Base-by-base conservation (phyloP, 2,113 vertebrate genomes). In the Tragelaphus imberbis region DNA sequence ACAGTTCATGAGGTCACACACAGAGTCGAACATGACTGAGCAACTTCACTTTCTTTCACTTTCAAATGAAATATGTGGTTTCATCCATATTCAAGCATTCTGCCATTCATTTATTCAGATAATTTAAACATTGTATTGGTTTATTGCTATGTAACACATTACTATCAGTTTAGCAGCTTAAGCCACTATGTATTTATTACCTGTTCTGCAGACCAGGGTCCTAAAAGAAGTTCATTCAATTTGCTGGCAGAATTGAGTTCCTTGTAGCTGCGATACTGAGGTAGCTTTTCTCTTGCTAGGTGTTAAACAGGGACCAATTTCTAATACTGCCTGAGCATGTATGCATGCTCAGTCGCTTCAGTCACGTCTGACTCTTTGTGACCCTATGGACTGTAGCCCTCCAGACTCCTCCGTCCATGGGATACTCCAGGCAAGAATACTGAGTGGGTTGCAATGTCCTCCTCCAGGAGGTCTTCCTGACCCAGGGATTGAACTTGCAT, bases 1-100 rank as follows among this genome's bases (percentile, higher is more conserved):
- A 71, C 5, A 71, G 68, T 71, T n/a, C 10, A 23, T 40, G n/a
- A 2, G 5, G 19, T 36, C 0, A 0, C 61, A 63, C 28, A 15
- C 68, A 71, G 68, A 71, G 65, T 36, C 0, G 2, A 71, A 71
- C n/a, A 12, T 71, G 17, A 71, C n/a, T 71, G 19, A 71, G 17
- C 2, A 0, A 71, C 65, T 71, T 36, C 0, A 0, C n/a, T 71
- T 71, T 71, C 65, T 71, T 75, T 65, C 68, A 80, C 6, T 44
- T 90, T 94, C 21, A 87, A 47, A 65, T 85, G 33, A 49, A 40
- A 53, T 30, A 13, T 8, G 7, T 56, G 2, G 28, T 33, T 81
- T 61, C 68, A 85, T 33, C 11, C 7, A 84, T 63, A 68, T 25
- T 40, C 2, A 82, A 21, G 25, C 10, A 12, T 58, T 59, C 25